A percentile compares a stretch with the other conserved stretches of the same genome.
Evolutionary conservation across 2,888 invertebrate genomes (phyloP).

Genomic region (Perdita meconis): DNA sequence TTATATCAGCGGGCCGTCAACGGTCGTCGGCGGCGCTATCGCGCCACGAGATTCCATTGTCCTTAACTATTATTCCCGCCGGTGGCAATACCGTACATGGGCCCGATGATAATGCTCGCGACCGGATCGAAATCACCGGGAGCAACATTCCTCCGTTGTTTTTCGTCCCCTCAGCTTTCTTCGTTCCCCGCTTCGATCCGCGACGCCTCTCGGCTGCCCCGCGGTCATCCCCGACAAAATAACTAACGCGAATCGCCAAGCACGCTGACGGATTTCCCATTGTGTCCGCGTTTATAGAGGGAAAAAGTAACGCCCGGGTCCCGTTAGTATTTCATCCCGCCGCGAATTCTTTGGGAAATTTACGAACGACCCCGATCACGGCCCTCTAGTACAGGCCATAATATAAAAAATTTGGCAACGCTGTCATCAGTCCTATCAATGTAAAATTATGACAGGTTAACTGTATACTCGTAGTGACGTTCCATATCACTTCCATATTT

Average conservation of each 20-base stretch:
- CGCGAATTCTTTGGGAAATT: constrained; percentile 52
- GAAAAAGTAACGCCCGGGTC: constrained; percentile 35
- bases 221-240: constrained; percentile 33
- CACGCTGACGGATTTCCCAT: constrained; percentile 56
- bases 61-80: constrained; percentile 74
- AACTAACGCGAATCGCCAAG: constrained; percentile 48
- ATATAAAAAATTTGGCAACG: too few relatives aligned
- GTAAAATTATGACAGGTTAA: too few relatives aligned
- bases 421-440: too few relatives aligned
- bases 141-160: constrained; percentile 47
- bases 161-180: constrained; percentile 58
- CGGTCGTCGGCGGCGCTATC: constrained; percentile 74
- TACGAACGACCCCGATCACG: constrained; percentile 29
- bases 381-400: too few relatives aligned
- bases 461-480: too few relatives aligned
- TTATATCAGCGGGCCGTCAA: constrained; percentile 77
- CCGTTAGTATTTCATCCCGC: constrained; percentile 44
- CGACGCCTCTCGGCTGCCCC: constrained; percentile 17
- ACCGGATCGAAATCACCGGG: constrained; percentile 64
- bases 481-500: too few relatives aligned
- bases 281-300: constrained; percentile 22
- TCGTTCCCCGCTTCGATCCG: constrained; percentile 20
- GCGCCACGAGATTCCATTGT: constrained; percentile 75
- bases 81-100: constrained; percentile 67
- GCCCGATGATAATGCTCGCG: constrained; percentile 64